Percentiles rank a stretch among this genome's conserved stretches.
phyloP scores from a whole-genome alignment of 2,113 vertebrate species.

The Eira barbara region DNA sequence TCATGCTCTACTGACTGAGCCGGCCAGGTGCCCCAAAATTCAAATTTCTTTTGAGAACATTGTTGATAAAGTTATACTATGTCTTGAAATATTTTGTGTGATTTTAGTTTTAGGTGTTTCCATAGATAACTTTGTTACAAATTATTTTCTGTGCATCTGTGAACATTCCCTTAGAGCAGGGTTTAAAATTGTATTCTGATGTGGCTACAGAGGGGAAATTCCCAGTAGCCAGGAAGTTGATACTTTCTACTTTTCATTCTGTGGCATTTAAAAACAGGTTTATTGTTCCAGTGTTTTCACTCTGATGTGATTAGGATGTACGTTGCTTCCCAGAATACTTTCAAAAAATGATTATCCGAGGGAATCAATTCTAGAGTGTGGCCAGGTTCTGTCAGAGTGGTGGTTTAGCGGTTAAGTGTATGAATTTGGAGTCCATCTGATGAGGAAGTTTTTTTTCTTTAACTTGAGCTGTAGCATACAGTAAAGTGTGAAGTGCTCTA shows the following conservation, averaged over 20 bases:
- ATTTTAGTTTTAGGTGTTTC: constrained; percentile 8
- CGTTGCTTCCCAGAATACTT: constrained; percentile 3
- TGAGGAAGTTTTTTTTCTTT: not conserved
- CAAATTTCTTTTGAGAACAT: not conserved
- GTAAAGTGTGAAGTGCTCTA: not conserved
- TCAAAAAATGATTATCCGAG: not conserved
- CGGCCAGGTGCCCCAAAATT: not conserved
- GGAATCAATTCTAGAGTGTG: not conserved
- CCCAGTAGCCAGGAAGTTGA: constrained; percentile 41
- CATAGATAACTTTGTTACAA: not conserved
- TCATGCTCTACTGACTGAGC: not conserved
- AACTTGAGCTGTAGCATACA: not conserved
- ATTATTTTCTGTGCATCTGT: not conserved
- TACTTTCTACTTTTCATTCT: constrained; percentile 57
- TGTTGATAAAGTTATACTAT: constrained; percentile 3
- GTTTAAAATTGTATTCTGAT: not conserved
- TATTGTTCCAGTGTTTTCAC: not conserved
- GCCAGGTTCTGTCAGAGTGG: not conserved
- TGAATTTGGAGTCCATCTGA: not conserved
- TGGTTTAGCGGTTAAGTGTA: constrained; percentile 10
- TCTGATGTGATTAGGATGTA: not conserved
- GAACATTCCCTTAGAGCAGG: not conserved
- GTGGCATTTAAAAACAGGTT: constrained; percentile 52
- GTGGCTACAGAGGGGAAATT: constrained; percentile 44
- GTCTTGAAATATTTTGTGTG: constrained; percentile 35